Evolutionary conservation across 2,888 invertebrate genomes (phyloP), one percentile per base, ranked within the genome.

Genomic region (Drosophila subsilvestris): DNA sequence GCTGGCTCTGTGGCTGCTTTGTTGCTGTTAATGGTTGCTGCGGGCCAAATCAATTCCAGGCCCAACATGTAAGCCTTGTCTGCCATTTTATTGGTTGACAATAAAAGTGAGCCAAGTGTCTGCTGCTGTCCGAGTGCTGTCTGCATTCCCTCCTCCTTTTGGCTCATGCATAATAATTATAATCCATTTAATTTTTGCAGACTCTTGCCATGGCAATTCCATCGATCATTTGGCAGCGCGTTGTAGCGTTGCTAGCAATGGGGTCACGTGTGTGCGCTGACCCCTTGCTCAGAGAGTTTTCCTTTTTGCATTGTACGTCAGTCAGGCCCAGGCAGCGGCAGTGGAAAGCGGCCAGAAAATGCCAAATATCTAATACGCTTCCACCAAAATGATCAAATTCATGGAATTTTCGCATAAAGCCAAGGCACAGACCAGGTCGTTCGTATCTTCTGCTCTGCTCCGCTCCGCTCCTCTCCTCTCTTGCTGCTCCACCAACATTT

Each of bases 381-480:
- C 85, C 76, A 86, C 75, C 89, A 86, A 88, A 83, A 81, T 81
- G 87, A 85, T 82, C 82, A 82, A 79, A 89, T 89, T 89, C 89
- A 88, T 79, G 87, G 89, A 88, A 88, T 88, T 71, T 70, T 86
- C 86, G 80, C 76, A 72, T 80, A 75, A 84, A 77, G 74, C 84
- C 22, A 32, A 77, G 73, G 78, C 22, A 37, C 29, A 53, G 70
- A 75, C 69, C 76, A 66, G 71, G 62, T 74, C 73, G 68, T 18
- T 74, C 73, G 68, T 18, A 45, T 50, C 50, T 29, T 3, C 48
- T 20, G 12, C 47, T 4, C 44, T 44, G 20, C n/a, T n/a, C 17
- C 0, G 22, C 32, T 25, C 17, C 44, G 49, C 22, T n/a, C 49
- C 10, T 20, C 18, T 9, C 17, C 17, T 47, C 22, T 1, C 27